Evolutionary conservation across 2,113 vertebrate species (phyloP).

Genomic region (Scalopus aquaticus): DNA sequence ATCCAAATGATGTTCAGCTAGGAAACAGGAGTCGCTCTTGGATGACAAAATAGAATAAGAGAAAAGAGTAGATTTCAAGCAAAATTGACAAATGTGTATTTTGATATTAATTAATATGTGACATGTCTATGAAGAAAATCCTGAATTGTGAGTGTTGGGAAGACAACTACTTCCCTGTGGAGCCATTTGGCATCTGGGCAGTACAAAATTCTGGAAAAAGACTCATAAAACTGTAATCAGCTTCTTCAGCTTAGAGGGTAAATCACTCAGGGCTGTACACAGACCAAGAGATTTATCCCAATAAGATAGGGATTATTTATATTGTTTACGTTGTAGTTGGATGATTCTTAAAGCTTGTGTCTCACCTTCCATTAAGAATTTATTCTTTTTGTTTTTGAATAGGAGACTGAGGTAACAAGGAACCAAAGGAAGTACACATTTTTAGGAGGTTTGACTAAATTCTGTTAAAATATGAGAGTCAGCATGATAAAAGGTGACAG

Average conservation of each 20-base stretch:
- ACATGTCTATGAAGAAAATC: not conserved
- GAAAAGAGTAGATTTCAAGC: not conserved
- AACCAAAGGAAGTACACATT: not conserved
- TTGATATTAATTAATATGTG: not conserved
- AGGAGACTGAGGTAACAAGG: not conserved
- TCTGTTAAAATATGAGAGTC: not conserved
- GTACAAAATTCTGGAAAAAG: not conserved
- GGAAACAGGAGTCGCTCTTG: not conserved
- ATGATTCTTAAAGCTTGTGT: not conserved
- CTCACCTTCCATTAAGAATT: not conserved
- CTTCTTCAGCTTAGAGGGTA: not conserved
- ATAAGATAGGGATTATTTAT: not conserved
- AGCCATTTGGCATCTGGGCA: not conserved
- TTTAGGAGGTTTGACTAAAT: not conserved
- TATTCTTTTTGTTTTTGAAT: not conserved
- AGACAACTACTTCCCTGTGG: not conserved
- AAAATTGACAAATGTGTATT: not conserved
- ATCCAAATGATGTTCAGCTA: not conserved
- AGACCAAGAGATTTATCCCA: not conserved
- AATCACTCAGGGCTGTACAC: too few species aligned
- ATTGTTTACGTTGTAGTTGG: not conserved
- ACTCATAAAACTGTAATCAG: not conserved
- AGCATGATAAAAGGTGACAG: not conserved
- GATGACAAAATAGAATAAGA: not conserved
- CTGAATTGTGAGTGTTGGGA: not conserved